phyloP scores from a whole-genome alignment of 2,888 invertebrate species.

The Stenodema calcarata region DNA sequence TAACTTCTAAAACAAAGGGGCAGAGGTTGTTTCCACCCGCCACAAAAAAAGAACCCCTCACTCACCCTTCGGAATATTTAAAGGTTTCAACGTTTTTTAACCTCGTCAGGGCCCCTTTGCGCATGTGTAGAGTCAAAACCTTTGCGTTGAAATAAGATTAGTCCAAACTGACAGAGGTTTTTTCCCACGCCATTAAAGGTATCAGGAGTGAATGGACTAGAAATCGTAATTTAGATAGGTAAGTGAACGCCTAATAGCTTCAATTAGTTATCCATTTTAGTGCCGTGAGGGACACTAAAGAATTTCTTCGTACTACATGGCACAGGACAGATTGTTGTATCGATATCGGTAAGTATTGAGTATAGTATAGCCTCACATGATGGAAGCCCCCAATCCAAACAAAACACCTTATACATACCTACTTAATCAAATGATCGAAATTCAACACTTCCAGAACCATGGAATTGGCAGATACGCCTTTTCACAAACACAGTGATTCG shows the following conservation, averaged over 20 bases:
- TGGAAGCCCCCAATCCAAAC: too few relatives aligned
- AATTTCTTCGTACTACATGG: too few relatives aligned
- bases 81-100: conserved; percentile 31
- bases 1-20: conserved; percentile 36
- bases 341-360: too few relatives aligned
- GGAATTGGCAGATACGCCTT: too few relatives aligned
- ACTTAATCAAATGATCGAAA: too few relatives aligned
- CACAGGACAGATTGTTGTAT: too few relatives aligned
- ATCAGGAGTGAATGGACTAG: conserved; percentile 36
- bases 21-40: conserved; percentile 37
- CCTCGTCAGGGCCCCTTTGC: background rate
- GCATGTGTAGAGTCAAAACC: background rate
- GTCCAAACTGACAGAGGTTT: background rate
- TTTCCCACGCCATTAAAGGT: background rate
- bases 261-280: conserved; percentile 2
- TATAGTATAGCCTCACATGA: too few relatives aligned
- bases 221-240: conserved; percentile 29
- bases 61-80: background rate
- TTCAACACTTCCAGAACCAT: too few relatives aligned
- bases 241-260: conserved; percentile 10
- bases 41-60: conserved; percentile 25
- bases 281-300: background rate
- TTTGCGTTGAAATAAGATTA: background rate
- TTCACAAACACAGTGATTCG: too few relatives aligned
- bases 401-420: too few relatives aligned